These are phyloP conservation scores for Propithecus coquereli DNA, from an alignment of 2,113 vertebrate genomes.

Conservation along the genomic window DNA sequence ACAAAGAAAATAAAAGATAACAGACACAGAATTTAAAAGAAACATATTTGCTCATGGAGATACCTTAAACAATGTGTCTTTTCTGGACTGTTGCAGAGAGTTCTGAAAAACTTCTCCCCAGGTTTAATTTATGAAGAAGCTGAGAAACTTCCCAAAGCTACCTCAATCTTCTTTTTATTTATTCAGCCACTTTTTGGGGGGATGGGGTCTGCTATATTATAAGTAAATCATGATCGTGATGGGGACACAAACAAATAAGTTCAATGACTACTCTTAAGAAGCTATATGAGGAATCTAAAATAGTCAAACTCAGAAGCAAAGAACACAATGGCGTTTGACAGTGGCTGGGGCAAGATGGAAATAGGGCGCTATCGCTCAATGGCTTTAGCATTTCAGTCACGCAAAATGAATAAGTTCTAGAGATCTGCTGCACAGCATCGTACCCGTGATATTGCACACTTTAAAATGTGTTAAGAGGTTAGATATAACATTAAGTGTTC, in stretches of 20 bases:
- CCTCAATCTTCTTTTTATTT: not conserved
- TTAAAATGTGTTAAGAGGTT: not conserved
- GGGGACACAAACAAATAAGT: not conserved
- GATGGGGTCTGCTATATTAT: not conserved
- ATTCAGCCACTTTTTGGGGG: not conserved
- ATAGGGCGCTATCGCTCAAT: not conserved
- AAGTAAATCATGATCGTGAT: not conserved
- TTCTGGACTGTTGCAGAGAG: not conserved
- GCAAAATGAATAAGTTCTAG: not conserved
- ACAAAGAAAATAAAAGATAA: not conserved
- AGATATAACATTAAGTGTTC: not conserved
- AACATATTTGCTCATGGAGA: not conserved
- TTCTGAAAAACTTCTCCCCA: not conserved
- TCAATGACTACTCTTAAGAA: not conserved
- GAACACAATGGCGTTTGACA: not conserved
- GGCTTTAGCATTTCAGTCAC: not conserved
- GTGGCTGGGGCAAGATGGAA: rapidly evolving
- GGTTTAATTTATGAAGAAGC: constrained; percentile 6
- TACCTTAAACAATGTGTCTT: not conserved
- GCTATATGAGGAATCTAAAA: not conserved
- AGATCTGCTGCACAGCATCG: not conserved
- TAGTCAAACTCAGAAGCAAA: not conserved
- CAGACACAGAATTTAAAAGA: not conserved
- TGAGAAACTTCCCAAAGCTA: not conserved
- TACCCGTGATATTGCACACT: not conserved